Evolutionary conservation across 2,888 invertebrate species (phyloP), one percentile per base, ranked within the genome.

Genomic region (Augiades crinisus): DNA sequence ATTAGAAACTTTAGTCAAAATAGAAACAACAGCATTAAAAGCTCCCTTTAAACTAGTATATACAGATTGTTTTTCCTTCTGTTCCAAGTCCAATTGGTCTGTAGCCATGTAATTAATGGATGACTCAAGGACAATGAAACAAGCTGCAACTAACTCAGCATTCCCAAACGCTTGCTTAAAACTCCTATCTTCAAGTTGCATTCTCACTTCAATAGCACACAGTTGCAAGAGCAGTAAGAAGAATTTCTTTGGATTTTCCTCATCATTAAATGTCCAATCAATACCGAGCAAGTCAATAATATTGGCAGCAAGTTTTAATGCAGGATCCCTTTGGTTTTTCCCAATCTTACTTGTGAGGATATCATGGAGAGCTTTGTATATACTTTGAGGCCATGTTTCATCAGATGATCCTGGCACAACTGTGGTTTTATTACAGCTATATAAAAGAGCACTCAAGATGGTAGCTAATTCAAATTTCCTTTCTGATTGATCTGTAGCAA

Each of bases 11-110:
- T 94, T 93, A 1, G 91, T 92, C 7, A 97, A 74, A 45, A 96
- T 91, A 17, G 93, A 92, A 46, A 96, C 91, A 34, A 97, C 92
- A 50, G 96, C 96, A 58, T 95, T 93, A 70, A 97, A 96, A 2
- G 96, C 96, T 41, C 96, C 97, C 75, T 97, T 97, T 1, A 98
- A 85, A 5, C 96, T 96, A 0, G 96, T 95, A 69, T 98, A 97
- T 0, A 98, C 91, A 33, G 96, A 96, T 72, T 97, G 95, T 65
- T 97, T 96, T 72, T 98, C 98, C 73, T 96, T 97, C 65, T 96
- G 95, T 65, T 97, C 97, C 61, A 97, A 88, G 67, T 96, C 96
- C 36, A 97, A 76, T 60, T 94, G 94, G 77, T 96, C 96, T 0
- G 92, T 93, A 24, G 94, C 92, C 88, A 97, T 95, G 64, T 94